Evolutionary conservation across 2,888 invertebrate genomes (phyloP).

Genomic region (Xestia c-nigrum): DNA sequence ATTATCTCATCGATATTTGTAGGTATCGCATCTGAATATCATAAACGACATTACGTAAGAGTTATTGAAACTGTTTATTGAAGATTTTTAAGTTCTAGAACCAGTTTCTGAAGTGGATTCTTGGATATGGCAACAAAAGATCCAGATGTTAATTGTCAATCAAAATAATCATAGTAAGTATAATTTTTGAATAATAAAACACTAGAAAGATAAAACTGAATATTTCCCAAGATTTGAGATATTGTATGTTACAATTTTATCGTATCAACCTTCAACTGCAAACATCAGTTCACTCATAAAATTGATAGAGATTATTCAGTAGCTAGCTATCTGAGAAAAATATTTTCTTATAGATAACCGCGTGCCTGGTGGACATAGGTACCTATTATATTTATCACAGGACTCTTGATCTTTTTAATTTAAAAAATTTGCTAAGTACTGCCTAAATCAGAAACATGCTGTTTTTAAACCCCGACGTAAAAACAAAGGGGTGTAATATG

Average conservation of each 20-base stretch:
- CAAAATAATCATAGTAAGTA: not conserved
- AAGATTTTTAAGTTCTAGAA: not conserved
- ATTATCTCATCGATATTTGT: not conserved
- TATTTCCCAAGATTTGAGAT: slow-evolving; percentile 1
- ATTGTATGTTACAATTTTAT: slow-evolving; percentile 2
- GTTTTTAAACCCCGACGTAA: no score
- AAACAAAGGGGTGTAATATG: no score
- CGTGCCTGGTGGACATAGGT: not conserved
- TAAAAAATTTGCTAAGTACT: no score
- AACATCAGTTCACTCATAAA: not conserved
- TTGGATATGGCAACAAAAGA: not conserved
- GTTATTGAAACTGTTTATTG: not conserved
- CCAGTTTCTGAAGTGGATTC: not conserved
- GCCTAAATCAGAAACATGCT: no score
- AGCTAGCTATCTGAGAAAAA: not conserved
- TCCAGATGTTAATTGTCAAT: not conserved
- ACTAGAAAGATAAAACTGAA: not conserved
- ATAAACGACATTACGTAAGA: not conserved
- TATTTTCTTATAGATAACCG: not conserved
- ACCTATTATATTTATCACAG: no score
- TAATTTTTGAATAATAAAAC: not conserved
- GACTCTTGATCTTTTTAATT: no score
- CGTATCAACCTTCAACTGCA: slow-evolving; percentile 8
- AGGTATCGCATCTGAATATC: not conserved
- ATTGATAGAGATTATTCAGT: slow-evolving; percentile 7